These are phyloP conservation scores for Megathymus violae DNA, from an alignment of 1,140 invertebrate species.

Conservation along the genomic window DNA sequence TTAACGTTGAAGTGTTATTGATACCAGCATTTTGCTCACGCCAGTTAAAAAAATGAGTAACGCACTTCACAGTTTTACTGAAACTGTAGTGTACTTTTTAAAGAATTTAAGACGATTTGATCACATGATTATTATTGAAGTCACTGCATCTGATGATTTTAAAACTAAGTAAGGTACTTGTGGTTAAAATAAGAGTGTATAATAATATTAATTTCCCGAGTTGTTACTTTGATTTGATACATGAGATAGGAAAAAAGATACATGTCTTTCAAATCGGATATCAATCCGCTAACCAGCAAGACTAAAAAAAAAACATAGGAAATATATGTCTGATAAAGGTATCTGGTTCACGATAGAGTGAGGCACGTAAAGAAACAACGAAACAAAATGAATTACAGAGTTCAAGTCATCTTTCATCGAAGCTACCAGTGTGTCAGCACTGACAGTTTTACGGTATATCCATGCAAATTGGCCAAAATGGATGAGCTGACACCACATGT, in stretches of 20 bases:
- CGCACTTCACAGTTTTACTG: too few relatives aligned
- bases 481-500: slow-evolving; percentile 45
- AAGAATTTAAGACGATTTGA: too few relatives aligned
- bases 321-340: neutral
- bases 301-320: neutral
- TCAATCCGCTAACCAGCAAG: too few relatives aligned
- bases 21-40: slow-evolving; percentile 9
- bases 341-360: slow-evolving; percentile 4
- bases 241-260: slow-evolving; percentile 17
- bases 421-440: slow-evolving; percentile 44
- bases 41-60: neutral
- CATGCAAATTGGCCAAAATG: slow-evolving; percentile 62
- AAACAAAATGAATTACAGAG: neutral
- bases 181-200: too few relatives aligned
- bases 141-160: too few relatives aligned
- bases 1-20: slow-evolving; percentile 8
- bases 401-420: slow-evolving; percentile 36
- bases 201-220: too few relatives aligned
- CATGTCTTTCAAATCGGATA: neutral
- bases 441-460: slow-evolving; percentile 56
- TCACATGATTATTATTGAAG: too few relatives aligned
- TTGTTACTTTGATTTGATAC: too few relatives aligned
- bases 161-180: too few relatives aligned
- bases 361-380: slow-evolving; percentile 17
- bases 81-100: too few relatives aligned